A percentile compares a stretch with the other conserved stretches of the same genome.
Conservation (phyloP, 2,113 vertebrate species). For the Camelus bactrianus region DNA sequence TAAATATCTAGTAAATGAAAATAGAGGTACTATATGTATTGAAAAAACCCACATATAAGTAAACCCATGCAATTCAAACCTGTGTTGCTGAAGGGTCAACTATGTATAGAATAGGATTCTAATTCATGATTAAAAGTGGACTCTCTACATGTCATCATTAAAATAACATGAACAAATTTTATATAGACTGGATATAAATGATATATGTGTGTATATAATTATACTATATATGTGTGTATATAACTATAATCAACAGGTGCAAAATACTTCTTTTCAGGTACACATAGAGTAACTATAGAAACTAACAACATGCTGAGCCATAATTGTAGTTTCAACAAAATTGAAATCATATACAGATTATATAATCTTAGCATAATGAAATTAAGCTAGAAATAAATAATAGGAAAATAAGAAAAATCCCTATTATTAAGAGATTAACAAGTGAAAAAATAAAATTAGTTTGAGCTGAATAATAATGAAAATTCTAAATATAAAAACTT, state of each 20-base stretch:
- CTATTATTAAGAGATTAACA: background rate
- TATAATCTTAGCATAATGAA: background rate
- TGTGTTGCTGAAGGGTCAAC: background rate
- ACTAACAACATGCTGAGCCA: background rate
- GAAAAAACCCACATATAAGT: background rate
- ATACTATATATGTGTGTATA: background rate
- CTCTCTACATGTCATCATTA: background rate
- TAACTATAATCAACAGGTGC: background rate
- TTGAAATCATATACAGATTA: background rate
- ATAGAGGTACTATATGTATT: too few species aligned
- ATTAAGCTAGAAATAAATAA: conserved; percentile 26
- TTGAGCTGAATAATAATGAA: background rate
- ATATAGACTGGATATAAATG: background rate
- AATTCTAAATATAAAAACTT: background rate
- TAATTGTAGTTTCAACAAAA: background rate
- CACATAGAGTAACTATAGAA: background rate
- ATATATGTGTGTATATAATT: too few species aligned
- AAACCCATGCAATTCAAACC: background rate
- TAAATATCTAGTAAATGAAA: background rate
- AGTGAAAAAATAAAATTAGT: background rate
- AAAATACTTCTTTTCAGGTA: conserved; percentile 10
- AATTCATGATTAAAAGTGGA: background rate
- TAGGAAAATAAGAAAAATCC: background rate
- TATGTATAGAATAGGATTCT: background rate
- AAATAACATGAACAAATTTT: background rate